These are phyloP conservation scores for Himalopsyche japonica DNA, from an alignment of 2,888 invertebrate species.

Conservation along the genomic window DNA sequence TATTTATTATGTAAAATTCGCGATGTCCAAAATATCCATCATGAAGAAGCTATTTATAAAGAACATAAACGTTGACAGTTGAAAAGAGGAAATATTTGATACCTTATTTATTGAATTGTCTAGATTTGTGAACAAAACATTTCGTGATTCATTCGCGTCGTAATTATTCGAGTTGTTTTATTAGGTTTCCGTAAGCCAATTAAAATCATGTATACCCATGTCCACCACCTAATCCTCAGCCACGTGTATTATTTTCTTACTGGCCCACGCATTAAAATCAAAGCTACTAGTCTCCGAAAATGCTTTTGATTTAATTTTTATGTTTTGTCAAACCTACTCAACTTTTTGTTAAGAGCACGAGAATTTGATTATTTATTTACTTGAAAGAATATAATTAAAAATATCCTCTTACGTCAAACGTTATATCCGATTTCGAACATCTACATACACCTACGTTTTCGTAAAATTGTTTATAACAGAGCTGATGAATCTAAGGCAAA, in stretches of 20 bases:
- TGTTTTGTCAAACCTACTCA: not conserved
- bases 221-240: not conserved
- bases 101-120: too few relatives aligned
- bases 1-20: too few relatives aligned
- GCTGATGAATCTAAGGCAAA: too few relatives aligned
- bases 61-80: too few relatives aligned
- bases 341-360: not conserved
- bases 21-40: too few relatives aligned
- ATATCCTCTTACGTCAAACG: not conserved
- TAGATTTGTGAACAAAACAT: too few relatives aligned
- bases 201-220: not conserved
- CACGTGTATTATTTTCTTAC: not conserved
- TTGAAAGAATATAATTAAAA: not conserved
- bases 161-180: too few relatives aligned
- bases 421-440: not conserved
- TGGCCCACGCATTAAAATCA: not conserved
- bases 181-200: not conserved
- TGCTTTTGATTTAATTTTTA: not conserved
- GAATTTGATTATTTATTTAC: not conserved
- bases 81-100: too few relatives aligned
- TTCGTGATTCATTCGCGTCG: too few relatives aligned
- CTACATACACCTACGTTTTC: not conserved
- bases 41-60: too few relatives aligned
- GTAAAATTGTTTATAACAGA: too few relatives aligned
- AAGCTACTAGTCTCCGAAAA: not conserved